phyloP scores from a whole-genome alignment of 2,888 invertebrate species.

The Sclerodermus sp. region DNA sequence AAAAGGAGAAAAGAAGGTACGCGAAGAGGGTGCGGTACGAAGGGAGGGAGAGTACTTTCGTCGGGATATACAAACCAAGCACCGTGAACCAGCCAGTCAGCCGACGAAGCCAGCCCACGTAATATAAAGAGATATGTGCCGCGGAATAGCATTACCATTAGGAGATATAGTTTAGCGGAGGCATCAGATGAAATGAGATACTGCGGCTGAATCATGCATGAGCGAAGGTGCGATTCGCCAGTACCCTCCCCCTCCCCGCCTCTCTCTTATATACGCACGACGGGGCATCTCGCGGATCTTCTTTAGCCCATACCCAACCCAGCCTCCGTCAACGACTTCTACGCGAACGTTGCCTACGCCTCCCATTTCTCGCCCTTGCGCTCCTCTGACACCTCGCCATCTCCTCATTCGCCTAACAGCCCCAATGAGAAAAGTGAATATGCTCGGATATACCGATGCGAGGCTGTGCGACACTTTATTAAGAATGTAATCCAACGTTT shows the following conservation, averaged over 20 bases:
- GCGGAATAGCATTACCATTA: slow-evolving; percentile 57
- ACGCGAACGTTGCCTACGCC: too few species aligned
- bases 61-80: slow-evolving; percentile 21
- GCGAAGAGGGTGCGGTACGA: slow-evolving; percentile 13
- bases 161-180: slow-evolving; percentile 57
- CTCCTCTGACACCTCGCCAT: too few species aligned
- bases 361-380: too few species aligned
- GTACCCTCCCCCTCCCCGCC: slow-evolving; percentile 18
- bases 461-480: not conserved
- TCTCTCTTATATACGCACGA: not conserved
- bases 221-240: slow-evolving; percentile 52
- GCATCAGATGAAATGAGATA: slow-evolving; percentile 57
- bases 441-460: too few species aligned
- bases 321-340: too few species aligned
- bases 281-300: slow-evolving; percentile 2
- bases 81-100: slow-evolving; percentile 34
- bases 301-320: not conserved
- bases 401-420: too few species aligned
- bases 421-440: too few species aligned
- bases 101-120: slow-evolving; percentile 50
- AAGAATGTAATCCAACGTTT: not conserved
- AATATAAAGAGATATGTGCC: slow-evolving; percentile 57
- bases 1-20: slow-evolving; percentile 15
- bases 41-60: slow-evolving; percentile 22
- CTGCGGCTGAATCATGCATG: slow-evolving; percentile 58